Base-by-base conservation (phyloP, 2,797 vertebrate genomes). In the Lepilemur ruficaudatus region DNA sequence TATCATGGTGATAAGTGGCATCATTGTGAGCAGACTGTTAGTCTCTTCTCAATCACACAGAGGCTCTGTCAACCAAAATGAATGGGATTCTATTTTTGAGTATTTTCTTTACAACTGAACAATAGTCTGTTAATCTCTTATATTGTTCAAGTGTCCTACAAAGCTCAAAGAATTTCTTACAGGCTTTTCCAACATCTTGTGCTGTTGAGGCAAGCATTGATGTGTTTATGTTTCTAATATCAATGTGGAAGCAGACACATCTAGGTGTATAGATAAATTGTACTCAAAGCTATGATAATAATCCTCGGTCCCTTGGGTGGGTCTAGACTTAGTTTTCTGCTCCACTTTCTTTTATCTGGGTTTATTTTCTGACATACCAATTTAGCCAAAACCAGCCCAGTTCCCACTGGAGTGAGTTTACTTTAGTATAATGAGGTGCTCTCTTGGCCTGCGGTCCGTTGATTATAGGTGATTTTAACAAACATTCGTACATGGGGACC, bases 41-140 rank as follows among this genome's bases (percentile, higher is more conserved):
- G 69, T 85, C 41, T 50, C 81, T 65, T 0, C 0, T 96, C 91
- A 72, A 2, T 86, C 81, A 70, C 35, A 20, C 41, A 61, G 32
- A 22, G n/a, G 18, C 96, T 96, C 87, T 85, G 81, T 50, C 80
- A 79, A 23, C 55, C 95, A 61, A 97, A 95, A 97, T 86, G 86
- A 97, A 89, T 41, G 87, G 18, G 35, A 0, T 96, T 94, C 95
- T 95, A 43, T 75, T 30, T 59, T 63, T 30, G 69, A 65, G 18
- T 76, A 48, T 70, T 80, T 86, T 78, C 63, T 70, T 83, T 43
- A 94, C 67, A 30, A 46, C 28, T 6, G 14, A 78, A 52, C n/a
- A 43, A 43, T n/a, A 72, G 52, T 38, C 83, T 61, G 4, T 50
- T 76, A 1, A 32, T 72, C 32, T 25, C 20, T 70, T 63, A 12